Percentiles rank a stretch among this genome's conserved stretches.
These are phyloP conservation scores for Nephila pilipes DNA, from an alignment of 1,140 invertebrate genomes.

Conservation along the genomic window DNA sequence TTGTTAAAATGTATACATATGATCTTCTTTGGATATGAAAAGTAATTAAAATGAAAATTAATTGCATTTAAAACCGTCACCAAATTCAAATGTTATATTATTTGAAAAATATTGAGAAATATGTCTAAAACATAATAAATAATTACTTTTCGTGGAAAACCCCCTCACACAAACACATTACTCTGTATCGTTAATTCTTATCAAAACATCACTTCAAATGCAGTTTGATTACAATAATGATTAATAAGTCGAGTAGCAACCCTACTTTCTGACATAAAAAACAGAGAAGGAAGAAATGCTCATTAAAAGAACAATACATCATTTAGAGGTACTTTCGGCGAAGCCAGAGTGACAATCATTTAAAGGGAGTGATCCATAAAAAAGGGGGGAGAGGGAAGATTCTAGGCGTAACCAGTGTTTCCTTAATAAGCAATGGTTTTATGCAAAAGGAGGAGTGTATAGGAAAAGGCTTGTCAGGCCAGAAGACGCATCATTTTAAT, in stretches of 20 bases:
- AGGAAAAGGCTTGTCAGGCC: background rate
- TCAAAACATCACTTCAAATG: background rate
- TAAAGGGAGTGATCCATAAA: background rate
- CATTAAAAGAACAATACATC: constrained; percentile 6
- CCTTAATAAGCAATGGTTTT: background rate
- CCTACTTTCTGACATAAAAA: background rate
- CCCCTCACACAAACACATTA: background rate
- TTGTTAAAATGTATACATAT: no score
- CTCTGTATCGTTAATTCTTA: background rate
- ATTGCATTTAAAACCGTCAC: no score
- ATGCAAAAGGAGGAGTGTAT: background rate
- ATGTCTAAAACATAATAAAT: background rate
- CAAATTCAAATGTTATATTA: no score
- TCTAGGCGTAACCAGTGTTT: background rate
- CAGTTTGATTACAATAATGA: background rate
- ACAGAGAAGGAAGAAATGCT: background rate
- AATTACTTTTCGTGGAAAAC: background rate
- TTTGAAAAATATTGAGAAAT: no score
- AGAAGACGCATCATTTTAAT: constrained; percentile 29
- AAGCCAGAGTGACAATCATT: background rate
- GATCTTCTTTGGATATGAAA: no score
- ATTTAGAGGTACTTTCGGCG: background rate
- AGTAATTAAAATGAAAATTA: no score
- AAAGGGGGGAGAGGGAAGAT: background rate
- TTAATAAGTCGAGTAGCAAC: background rate